Conservation (phyloP, 2,113 vertebrate species). For the Salvator merianae region DNA sequence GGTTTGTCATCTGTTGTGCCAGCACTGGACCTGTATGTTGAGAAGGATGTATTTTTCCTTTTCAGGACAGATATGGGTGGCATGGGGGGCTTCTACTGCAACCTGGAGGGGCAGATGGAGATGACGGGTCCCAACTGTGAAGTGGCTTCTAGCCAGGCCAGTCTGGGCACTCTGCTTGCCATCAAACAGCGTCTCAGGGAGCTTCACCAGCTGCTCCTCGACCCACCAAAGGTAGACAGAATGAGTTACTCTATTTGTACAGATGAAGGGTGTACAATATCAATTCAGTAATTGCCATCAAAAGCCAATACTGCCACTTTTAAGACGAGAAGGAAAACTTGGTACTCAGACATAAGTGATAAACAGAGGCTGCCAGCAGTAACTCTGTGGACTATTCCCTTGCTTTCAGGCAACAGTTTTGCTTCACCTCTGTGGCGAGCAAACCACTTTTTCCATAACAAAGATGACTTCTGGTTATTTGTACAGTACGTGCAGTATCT, state of each 20-base stretch:
- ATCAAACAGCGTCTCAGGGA: slow-evolving; percentile 61
- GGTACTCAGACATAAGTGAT: neutral
- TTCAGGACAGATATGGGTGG: slow-evolving; percentile 61
- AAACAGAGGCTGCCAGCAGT: no score
- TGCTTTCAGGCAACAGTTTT: no score
- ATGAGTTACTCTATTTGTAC: no score
- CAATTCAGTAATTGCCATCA: no score
- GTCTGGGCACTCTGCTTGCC: slow-evolving; percentile 61
- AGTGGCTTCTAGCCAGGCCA: slow-evolving; percentile 38
- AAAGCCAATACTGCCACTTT: no score
- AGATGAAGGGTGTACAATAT: no score
- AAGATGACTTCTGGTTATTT: no score
- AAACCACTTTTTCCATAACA: no score
- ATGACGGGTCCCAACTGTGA: slow-evolving; percentile 53
- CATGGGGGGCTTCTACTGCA: slow-evolving; percentile 70
- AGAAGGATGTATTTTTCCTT: neutral
- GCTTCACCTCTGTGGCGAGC: no score
- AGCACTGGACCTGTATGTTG: neutral
- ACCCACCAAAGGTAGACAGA: slow-evolving; percentile 68
- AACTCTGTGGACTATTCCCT: no score
- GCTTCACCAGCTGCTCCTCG: slow-evolving; percentile 72
- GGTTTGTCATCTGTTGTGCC: neutral
- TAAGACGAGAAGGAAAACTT: no score
- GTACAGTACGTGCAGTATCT: no score
- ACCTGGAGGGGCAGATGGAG: slow-evolving; percentile 71